Evolutionary conservation across 2,113 vertebrate genomes (phyloP), one percentile per base, ranked within the genome.

Genomic region (Microtus oregoni): DNA sequence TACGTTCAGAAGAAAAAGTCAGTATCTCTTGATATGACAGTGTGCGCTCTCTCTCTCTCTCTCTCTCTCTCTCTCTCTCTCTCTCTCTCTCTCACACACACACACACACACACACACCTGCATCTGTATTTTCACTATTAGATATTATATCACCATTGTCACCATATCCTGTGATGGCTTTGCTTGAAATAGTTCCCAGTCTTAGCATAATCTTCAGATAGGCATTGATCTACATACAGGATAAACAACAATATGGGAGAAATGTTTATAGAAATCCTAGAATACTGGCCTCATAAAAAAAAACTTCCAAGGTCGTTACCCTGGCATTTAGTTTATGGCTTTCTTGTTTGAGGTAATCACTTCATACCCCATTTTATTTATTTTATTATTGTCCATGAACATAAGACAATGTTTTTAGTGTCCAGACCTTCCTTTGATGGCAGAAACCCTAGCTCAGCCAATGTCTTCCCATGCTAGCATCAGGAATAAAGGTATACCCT

Each of bases 341-440:
- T 87, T 97, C 67, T 91, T 89, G 28, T 82, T 78, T 95, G 58
- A 91, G 32, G 24, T 96, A 96, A 92, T 58, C 19, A 82, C 78
- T 87, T 79, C 73, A 81, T 35, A 68, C 15, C 88, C 30, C 86
- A 89, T 92, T 93, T 78, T 4, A 82, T n/a, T 95, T 82, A 86
- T 35, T 95, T 94, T 41, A 96, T 58, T 95, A 91, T 6, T 52
- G 44, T 20, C 61, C 20, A 73, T 82, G 11, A 96, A 92, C 41
- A 55, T 65, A 91, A 65, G 41, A 90, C 68, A 77, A 85, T 47
- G 65, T 75, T 61, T 55, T 94, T 82, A 12, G 90, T 12, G 3
- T 76, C 52, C 38, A 91, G 38, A 38, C 50, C 58, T 94, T 91
- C n/a, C 44, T 96, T 91, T 86, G 81, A 81, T 89, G 41, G 26